phyloP scores from a whole-genome alignment of 2,113 vertebrate genomes.

The Labrus mixtus region DNA sequence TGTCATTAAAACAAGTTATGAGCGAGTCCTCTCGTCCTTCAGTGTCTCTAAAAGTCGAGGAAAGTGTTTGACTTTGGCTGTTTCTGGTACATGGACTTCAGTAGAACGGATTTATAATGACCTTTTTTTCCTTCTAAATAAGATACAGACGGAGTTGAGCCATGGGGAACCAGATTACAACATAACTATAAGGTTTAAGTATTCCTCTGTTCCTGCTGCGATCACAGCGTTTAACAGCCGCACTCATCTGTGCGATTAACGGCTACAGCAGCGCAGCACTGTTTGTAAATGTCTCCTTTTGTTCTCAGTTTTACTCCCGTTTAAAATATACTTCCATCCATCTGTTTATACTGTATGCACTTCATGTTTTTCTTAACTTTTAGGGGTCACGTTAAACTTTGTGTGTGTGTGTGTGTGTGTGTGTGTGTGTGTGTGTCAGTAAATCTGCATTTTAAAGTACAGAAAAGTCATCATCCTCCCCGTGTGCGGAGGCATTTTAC shows the following conservation, averaged over 20 bases:
- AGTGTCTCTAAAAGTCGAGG: not conserved
- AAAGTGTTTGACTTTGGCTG: not conserved
- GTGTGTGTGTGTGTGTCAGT: not conserved
- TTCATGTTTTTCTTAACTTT: not conserved
- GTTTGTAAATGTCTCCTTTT: slow-evolving; percentile 3
- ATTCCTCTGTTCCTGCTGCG: not conserved
- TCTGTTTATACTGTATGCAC: not conserved
- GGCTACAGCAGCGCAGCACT: not conserved
- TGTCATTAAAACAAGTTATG: not conserved
- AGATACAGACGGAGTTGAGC: not conserved
- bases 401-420: not conserved
- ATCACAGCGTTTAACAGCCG: slow-evolving; percentile 5
- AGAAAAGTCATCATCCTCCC: no score
- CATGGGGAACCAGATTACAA: not conserved
- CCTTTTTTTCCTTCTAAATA: not conserved
- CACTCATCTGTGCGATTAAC: not conserved
- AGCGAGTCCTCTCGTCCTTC: not conserved
- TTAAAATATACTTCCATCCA: not conserved
- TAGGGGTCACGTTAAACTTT: not conserved
- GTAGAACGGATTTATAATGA: not conserved
- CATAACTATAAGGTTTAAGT: not conserved
- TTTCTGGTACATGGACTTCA: not conserved
- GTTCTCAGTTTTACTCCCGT: not conserved
- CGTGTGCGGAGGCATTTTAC: no score
- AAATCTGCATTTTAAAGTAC: not conserved